Conservation (phyloP, 2,888 invertebrate genomes). For the Ornithoptera priamus region DNA sequence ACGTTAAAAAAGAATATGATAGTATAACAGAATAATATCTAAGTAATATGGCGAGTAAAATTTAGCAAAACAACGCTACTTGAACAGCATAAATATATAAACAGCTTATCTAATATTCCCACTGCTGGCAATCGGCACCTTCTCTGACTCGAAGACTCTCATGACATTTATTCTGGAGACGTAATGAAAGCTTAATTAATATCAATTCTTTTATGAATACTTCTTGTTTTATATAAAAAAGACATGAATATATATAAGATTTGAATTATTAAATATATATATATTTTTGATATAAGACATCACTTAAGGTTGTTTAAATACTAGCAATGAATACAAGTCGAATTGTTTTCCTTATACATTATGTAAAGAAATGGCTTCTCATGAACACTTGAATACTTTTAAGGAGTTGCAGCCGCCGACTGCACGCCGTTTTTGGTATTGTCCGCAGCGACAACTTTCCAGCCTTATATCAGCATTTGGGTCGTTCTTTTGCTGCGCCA, state of each 20-base stretch:
- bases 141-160: too few relatives aligned
- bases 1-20: conserved; percentile 9
- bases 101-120: too few relatives aligned
- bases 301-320: neutral
- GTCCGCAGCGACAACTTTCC: conserved; percentile 39
- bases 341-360: conserved; percentile 19
- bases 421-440: conserved; percentile 36
- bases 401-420: conserved; percentile 29
- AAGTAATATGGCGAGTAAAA: too few relatives aligned
- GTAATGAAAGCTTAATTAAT: too few relatives aligned
- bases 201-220: too few relatives aligned
- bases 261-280: neutral
- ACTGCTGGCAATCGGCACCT: too few relatives aligned
- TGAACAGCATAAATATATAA: too few relatives aligned
- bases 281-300: neutral
- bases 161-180: too few relatives aligned
- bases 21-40: neutral
- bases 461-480: conserved; percentile 36
- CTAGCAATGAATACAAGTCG: conserved; percentile 5
- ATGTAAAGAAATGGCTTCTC: conserved; percentile 25
- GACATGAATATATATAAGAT: too few relatives aligned
- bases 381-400: conserved; percentile 36
- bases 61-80: too few relatives aligned
- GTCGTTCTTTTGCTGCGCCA: conserved; percentile 39
- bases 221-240: too few relatives aligned